phyloP scores from a whole-genome alignment of 1,140 invertebrate genomes.

The Dinothrombium tinctorium region DNA sequence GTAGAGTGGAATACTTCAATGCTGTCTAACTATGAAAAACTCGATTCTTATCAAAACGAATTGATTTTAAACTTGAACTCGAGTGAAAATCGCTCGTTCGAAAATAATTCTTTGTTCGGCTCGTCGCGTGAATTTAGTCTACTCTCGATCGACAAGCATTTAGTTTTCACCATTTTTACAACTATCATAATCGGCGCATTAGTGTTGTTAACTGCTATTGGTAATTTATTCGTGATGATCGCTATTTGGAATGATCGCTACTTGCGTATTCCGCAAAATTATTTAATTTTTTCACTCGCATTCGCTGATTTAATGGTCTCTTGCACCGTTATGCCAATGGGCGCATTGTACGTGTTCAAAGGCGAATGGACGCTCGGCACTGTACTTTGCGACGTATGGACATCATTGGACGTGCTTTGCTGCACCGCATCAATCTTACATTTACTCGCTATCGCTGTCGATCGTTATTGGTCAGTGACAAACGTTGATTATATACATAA shows the following conservation, averaged over 20 bases:
- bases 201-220: constrained; percentile 18
- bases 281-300: constrained; percentile 58
- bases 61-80: too few species aligned
- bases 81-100: too few species aligned
- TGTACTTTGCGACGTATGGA: constrained; percentile 78
- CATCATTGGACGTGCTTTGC: constrained; percentile 66
- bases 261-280: constrained; percentile 60
- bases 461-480: constrained; percentile 78
- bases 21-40: too few species aligned
- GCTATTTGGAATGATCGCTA: constrained; percentile 69
- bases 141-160: too few species aligned
- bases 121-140: too few species aligned
- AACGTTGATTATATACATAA: constrained; percentile 82
- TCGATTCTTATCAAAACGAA: too few species aligned
- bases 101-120: too few species aligned
- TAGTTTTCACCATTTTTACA: not conserved
- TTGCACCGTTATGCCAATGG: constrained; percentile 64
- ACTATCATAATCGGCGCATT: not conserved
- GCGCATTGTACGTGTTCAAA: constrained; percentile 44
- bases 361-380: constrained; percentile 58
- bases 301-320: constrained; percentile 68
- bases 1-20: too few species aligned
- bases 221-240: constrained; percentile 84
- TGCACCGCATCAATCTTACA: constrained; percentile 80
- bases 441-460: constrained; percentile 68